Evolutionary conservation across 37 sponge, comb jelly and placozoan genomes (phyloP).

Genomic region (Crambe crambe): DNA sequence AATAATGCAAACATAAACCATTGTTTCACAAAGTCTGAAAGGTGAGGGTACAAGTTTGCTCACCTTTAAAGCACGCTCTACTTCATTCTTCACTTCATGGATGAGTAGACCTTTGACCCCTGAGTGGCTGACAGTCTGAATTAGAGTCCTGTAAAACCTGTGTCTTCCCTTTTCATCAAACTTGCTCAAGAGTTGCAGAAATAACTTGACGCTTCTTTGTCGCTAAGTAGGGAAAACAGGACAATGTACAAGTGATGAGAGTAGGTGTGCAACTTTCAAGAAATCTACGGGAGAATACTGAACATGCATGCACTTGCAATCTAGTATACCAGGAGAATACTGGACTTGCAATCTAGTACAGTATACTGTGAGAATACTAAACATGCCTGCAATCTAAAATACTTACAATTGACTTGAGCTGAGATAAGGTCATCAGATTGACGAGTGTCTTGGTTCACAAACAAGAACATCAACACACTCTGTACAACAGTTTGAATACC

Average conservation of each 20-base stretch:
- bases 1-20: neutral
- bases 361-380: neutral
- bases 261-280: neutral
- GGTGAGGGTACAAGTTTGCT: no score
- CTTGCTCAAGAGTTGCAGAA: conserved; percentile 6
- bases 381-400: neutral
- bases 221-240: conserved; percentile 25
- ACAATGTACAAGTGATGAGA: neutral
- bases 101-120: conserved; percentile 65
- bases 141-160: conserved; percentile 26
- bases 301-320: no score
- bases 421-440: conserved; percentile 19
- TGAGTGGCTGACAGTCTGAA: conserved; percentile 43
- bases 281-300: neutral
- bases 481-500: no score
- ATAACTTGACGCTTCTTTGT: conserved; percentile 28
- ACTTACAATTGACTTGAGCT: conserved; percentile 32
- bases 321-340: no score
- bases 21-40: no score
- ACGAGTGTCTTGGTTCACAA: conserved; percentile 21
- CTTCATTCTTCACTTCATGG: conserved; percentile 70
- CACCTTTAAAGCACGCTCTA: conserved; percentile 22
- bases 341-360: no score
- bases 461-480: neutral
- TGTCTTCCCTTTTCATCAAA: conserved; percentile 37